Evolutionary conservation across 2,797 vertebrate species (phyloP).

Genomic region (Alca torda): DNA sequence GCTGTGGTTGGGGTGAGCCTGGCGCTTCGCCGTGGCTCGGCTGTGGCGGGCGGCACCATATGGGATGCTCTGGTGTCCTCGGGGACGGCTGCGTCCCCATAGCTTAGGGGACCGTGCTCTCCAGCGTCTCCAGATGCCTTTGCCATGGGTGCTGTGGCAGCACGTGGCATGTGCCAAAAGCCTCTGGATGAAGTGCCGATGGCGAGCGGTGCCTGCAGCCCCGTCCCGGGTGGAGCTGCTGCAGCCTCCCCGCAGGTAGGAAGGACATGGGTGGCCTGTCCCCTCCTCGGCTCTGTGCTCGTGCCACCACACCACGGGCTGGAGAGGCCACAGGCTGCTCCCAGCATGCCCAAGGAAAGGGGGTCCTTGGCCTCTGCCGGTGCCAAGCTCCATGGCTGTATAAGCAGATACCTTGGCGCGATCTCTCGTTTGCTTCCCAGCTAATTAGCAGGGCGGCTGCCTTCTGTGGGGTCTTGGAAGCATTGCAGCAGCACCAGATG

Average conservation of each 20-base stretch:
- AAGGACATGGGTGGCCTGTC: background rate
- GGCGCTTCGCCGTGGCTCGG: rapidly evolving
- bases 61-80: background rate
- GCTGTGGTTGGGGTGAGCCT: background rate
- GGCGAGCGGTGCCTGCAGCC: background rate
- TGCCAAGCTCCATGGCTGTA: background rate
- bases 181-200: background rate
- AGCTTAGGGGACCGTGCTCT: background rate
- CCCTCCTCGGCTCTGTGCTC: rapidly evolving
- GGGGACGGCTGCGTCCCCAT: background rate
- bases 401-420: rapidly evolving
- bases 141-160: background rate
- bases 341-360: rapidly evolving
- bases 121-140: background rate
- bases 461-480: background rate
- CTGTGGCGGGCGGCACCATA: background rate
- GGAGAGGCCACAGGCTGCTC: background rate
- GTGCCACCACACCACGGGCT: background rate
- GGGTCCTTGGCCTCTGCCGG: background rate
- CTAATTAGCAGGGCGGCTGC: background rate
- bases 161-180: rapidly evolving
- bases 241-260: background rate
- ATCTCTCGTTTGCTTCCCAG: background rate
- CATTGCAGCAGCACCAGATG: background rate
- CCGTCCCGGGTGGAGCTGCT: background rate